These are phyloP conservation scores for Toxostoma redivivum DNA, from an alignment of 2,113 vertebrate genomes.

Conservation along the genomic window DNA sequence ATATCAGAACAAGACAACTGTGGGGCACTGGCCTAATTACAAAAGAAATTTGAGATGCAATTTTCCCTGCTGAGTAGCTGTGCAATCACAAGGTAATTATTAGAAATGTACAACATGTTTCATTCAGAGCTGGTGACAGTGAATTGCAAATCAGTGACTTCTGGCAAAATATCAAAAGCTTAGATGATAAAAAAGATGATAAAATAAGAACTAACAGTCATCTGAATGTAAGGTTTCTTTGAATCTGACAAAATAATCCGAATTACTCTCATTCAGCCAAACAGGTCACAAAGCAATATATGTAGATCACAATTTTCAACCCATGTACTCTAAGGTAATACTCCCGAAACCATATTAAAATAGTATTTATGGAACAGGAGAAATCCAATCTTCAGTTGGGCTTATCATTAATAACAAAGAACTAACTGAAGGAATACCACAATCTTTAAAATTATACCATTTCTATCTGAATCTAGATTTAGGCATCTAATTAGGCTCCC, in stretches of 20 bases:
- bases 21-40: neutral
- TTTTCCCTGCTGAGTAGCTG: neutral
- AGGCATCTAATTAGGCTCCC: neutral
- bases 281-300: neutral
- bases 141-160: neutral
- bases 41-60: neutral
- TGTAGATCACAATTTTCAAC: neutral
- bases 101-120: neutral
- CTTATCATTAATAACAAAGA: neutral
- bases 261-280: neutral
- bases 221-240: neutral
- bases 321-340: neutral
- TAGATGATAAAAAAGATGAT: neutral
- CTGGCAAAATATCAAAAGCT: neutral
- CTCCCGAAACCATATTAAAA: neutral
- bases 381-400: neutral
- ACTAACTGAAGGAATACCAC: neutral
- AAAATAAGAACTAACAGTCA: neutral
- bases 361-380: neutral
- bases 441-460: neutral
- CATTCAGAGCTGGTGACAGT: neutral
- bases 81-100: neutral
- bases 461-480: neutral
- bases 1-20: neutral
- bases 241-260: neutral